phyloP scores from a whole-genome alignment of 2,113 vertebrate species.

The Podarcis cretensis region DNA sequence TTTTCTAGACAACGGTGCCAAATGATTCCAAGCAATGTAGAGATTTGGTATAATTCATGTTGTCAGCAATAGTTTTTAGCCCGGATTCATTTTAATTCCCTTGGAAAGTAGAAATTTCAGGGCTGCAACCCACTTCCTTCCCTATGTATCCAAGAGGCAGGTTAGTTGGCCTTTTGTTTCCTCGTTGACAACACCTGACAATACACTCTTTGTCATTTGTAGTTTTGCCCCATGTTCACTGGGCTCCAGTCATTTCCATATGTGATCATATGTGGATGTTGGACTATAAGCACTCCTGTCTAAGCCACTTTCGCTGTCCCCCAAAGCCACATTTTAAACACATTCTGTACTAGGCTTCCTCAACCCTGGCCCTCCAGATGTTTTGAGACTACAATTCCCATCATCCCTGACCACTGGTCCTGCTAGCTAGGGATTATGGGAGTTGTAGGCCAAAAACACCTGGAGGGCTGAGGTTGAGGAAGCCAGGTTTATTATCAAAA shows the following conservation, averaged over 20 bases:
- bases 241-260: neutral
- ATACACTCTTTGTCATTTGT: neutral
- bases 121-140: neutral
- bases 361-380: too few species aligned
- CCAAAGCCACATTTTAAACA: neutral
- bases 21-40: constrained; percentile 70
- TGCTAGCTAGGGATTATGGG: too few species aligned
- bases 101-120: constrained; percentile 46
- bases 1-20: constrained; percentile 72
- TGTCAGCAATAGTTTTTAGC: constrained; percentile 47
- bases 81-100: constrained; percentile 55
- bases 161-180: neutral
- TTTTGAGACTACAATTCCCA: too few species aligned
- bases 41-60: constrained; percentile 65
- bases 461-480: too few species aligned
- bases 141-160: neutral
- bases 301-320: too few species aligned
- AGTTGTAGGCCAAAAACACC: too few species aligned
- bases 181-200: too few species aligned
- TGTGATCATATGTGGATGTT: neutral
- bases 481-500: too few species aligned
- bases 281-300: neutral
- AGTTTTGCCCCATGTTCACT: neutral
- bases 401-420: too few species aligned
- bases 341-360: neutral